Conservation (phyloP, 2,113 vertebrate genomes). For the Bubo blakistoni region DNA sequence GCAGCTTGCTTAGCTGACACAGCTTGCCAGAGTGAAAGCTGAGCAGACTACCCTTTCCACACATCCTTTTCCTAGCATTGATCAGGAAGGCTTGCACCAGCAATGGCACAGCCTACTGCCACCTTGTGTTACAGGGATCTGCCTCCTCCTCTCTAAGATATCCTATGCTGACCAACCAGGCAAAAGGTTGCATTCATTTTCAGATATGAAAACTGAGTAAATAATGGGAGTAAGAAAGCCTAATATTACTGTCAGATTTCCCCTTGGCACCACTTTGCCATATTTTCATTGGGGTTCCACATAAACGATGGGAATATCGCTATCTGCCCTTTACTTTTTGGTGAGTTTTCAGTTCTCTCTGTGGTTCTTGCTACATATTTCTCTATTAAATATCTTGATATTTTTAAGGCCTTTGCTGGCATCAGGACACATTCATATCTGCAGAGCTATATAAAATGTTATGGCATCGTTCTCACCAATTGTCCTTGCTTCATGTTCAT, state of each 20-base stretch:
- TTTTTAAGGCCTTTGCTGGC: neutral
- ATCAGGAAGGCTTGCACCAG: neutral
- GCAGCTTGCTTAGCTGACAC: neutral
- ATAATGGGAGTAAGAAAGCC: neutral
- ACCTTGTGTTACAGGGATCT: rapidly evolving
- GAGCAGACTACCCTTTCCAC: neutral
- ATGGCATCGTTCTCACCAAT: neutral
- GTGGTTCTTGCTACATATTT: neutral
- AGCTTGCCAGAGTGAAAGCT: neutral
- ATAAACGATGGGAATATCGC: neutral
- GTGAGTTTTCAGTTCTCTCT: neutral
- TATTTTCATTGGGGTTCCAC: neutral
- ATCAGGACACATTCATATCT: neutral
- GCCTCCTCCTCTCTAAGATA: neutral
- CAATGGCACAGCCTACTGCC: neutral
- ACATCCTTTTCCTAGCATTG: neutral
- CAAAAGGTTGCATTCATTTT: neutral
- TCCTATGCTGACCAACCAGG: neutral
- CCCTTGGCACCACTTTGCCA: neutral
- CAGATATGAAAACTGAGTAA: neutral
- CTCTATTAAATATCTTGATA: neutral
- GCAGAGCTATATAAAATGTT: neutral
- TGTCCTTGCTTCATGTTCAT: neutral
- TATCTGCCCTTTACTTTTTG: neutral
- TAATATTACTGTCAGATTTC: neutral